Percentiles rank a stretch among this genome's conserved stretches.
These are phyloP conservation scores for Anthopleura sola DNA, from an alignment of 64 coral and sea anemone species.

Conservation along the genomic window DNA sequence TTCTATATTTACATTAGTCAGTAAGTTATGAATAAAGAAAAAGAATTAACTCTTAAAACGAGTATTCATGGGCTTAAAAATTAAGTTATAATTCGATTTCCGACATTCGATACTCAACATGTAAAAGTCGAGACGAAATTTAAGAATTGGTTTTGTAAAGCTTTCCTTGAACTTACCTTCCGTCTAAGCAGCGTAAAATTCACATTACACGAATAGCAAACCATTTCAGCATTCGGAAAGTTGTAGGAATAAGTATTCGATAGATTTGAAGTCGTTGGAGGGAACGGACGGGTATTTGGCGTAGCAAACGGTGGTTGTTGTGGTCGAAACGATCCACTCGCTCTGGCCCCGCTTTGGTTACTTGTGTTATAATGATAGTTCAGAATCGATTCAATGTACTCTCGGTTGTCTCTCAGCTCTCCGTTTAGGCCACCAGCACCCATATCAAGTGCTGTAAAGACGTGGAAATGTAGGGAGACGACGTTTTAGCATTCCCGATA, in stretches of 20 bases:
- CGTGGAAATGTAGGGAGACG: not conserved
- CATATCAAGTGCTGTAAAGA: constrained; percentile 39
- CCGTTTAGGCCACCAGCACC: constrained; percentile 90
- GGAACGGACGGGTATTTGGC: not conserved
- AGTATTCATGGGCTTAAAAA: not conserved
- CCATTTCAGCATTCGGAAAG: constrained; percentile 53
- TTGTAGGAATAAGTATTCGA: constrained; percentile 5
- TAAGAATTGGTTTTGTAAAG: too few species aligned
- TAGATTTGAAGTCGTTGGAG: constrained; percentile 15
- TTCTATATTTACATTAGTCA: not conserved
- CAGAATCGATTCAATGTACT: constrained; percentile 62
- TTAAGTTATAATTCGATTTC: constrained; percentile 3
- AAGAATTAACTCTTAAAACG: not conserved
- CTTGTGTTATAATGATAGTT: constrained; percentile 55
- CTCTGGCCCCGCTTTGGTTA: not conserved
- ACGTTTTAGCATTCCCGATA: not conserved
- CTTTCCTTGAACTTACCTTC: constrained; percentile 44
- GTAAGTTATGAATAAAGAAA: not conserved
- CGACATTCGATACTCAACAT: not conserved
- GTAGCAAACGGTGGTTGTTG: not conserved
- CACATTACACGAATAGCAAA: constrained; percentile 63
- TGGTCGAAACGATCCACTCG: not conserved
- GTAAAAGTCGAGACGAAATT: not conserved
- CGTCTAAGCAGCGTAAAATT: constrained; percentile 68
- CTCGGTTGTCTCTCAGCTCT: constrained; percentile 72